Evolutionary conservation across 2,888 invertebrate species (phyloP).

Genomic region (Caenorhabditis doughertyi): DNA sequence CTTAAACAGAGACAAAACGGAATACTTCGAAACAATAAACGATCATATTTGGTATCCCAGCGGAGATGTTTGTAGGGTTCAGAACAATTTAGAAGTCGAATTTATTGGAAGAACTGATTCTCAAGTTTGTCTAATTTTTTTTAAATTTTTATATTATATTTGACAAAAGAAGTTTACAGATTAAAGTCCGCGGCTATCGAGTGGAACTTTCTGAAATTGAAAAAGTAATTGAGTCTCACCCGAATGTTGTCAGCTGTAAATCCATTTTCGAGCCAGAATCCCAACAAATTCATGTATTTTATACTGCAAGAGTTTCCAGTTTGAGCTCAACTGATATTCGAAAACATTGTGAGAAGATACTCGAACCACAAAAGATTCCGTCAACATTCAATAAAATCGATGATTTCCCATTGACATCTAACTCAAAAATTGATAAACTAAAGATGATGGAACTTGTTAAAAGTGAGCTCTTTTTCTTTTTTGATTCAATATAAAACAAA

Average conservation of each 20-base stretch:
- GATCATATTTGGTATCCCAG: constrained; percentile 70
- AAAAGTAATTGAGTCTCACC: constrained; percentile 48
- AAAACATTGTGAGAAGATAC: constrained; percentile 52
- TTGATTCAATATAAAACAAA: neutral
- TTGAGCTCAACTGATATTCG: constrained; percentile 32
- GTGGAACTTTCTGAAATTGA: constrained; percentile 81
- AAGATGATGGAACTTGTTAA: constrained; percentile 32
- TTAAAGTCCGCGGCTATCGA: constrained; percentile 80
- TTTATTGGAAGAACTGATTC: constrained; percentile 77
- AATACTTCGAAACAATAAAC: constrained; percentile 57
- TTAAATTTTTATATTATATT: neutral
- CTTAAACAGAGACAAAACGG: constrained; percentile 51
- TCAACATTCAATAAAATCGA: constrained; percentile 63
- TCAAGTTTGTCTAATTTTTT: constrained; percentile 65
- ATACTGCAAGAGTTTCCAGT: constrained; percentile 12
- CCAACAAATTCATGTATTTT: constrained; percentile 70
- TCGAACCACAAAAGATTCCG: constrained; percentile 78
- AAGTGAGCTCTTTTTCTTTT: constrained; percentile 12
- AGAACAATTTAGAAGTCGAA: constrained; percentile 63
- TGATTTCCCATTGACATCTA: constrained; percentile 79
- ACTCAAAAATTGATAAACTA: constrained; percentile 66
- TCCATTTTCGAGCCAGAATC: constrained; percentile 64
- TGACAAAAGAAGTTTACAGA: constrained; percentile 50
- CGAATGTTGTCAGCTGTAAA: constrained; percentile 56
- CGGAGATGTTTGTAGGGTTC: constrained; percentile 74